Evolutionary conservation across 2,797 vertebrate species (phyloP), one percentile per base, ranked within the genome.

Genomic region (Remorina albescens): DNA sequence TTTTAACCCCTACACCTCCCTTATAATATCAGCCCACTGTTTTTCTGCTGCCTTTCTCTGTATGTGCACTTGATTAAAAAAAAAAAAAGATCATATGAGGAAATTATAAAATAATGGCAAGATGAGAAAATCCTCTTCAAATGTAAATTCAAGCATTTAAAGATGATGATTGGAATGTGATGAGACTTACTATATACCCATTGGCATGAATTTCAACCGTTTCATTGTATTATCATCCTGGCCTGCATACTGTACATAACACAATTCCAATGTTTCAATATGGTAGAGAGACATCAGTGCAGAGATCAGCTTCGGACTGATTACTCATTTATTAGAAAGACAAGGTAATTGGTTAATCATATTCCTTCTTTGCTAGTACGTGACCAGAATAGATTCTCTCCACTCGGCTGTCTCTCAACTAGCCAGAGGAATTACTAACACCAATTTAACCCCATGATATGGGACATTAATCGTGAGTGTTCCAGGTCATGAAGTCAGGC

Each of bases 391-490:
- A 58, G 47, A 28, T 49, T 65, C 21, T 15, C 71, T 32, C 58
- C 69, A 74, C 73, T 74, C 51, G 13, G 59, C 51, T 67, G 26
- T 74, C 74, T 84, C 65, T 83, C 81, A 85, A 82, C 74, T 74
- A 86, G 87, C 85, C 85, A 47, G 81, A 84, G 82, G 88, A 91
- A 90, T 91, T 86, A 86, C 87, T 88, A 88, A 90, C 83, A 84
- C 84, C 87, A 86, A 88, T 91, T 93, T 91, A 92, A 91, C 90
- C 87, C 84, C 58, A 74, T 82, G 82, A 90, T 91, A 90, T 59
- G 84, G 86, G 79, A 92, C 89, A 93, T 93, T 92, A 93, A 91
- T 92, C 92, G 90, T 85, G 86, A 92, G 89, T 86, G 83, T 91
- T 91, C 83, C 85, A 79, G 91, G 91, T 93, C 90, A 89, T 71